Conservation (phyloP, 2,113 vertebrate species). For the Candoia aspera region DNA sequence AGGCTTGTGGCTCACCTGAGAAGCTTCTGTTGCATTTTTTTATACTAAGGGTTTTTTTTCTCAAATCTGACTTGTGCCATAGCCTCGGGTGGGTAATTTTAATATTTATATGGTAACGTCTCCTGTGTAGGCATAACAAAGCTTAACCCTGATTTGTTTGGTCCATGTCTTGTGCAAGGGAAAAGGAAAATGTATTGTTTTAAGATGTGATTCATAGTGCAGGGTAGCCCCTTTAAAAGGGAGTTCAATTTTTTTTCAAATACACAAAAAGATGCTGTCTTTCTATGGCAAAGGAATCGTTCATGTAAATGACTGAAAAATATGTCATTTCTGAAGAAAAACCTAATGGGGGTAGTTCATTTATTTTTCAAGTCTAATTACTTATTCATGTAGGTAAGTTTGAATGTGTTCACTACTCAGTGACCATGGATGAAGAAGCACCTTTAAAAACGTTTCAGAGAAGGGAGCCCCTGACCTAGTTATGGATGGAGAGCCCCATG, state of each 20-base stretch:
- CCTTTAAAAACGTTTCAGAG: neutral
- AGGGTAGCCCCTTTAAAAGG: neutral
- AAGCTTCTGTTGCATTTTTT: conserved; percentile 1
- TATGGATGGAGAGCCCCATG: neutral
- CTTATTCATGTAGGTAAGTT: neutral
- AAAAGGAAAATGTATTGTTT: neutral
- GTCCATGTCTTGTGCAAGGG: neutral
- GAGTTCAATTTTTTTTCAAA: neutral
- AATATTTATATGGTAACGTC: conserved; percentile 5
- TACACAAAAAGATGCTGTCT: neutral
- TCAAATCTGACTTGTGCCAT: conserved; percentile 41
- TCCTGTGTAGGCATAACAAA: neutral
- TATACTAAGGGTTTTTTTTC: neutral
- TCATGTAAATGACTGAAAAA: neutral
- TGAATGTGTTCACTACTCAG: neutral
- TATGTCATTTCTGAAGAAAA: neutral
- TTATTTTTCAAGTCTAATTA: neutral
- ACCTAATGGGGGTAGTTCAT: neutral
- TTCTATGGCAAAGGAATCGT: neutral
- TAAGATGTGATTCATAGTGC: neutral
- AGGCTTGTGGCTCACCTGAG: accelerated
- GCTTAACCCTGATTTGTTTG: neutral
- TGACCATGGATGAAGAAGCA: neutral
- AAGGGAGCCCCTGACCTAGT: neutral
- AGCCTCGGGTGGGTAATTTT: conserved; percentile 14